These are phyloP conservation scores for Nomada ferruginata DNA, from an alignment of 2,888 invertebrate species.

Conservation along the genomic window DNA sequence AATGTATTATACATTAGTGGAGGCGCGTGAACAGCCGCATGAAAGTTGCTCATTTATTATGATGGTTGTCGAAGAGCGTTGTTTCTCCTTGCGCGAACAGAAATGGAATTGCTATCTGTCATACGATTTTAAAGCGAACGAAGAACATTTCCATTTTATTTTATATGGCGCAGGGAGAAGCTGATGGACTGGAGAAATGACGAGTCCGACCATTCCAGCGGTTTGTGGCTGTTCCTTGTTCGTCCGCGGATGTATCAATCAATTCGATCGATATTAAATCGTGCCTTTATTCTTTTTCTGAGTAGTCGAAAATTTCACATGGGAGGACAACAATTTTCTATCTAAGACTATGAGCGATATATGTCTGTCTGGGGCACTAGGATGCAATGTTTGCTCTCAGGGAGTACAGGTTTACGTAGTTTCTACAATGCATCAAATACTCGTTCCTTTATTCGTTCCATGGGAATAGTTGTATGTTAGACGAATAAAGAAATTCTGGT, in stretches of 20 bases:
- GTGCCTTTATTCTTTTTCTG: slow-evolving; percentile 18
- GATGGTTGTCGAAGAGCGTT: slow-evolving; percentile 16
- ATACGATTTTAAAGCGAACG: slow-evolving; percentile 44
- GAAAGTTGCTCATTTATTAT: slow-evolving; percentile 43
- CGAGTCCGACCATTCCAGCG: slow-evolving; percentile 72
- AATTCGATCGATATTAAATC: slow-evolving; percentile 12
- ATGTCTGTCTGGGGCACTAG: slow-evolving; percentile 62
- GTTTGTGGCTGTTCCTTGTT: slow-evolving; percentile 61
- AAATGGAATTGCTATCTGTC: slow-evolving; percentile 34
- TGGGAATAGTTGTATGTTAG: neutral
- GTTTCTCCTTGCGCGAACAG: slow-evolving; percentile 7
- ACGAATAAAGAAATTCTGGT: neutral
- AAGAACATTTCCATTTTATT: slow-evolving; percentile 27
- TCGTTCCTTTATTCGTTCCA: neutral
- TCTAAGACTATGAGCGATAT: slow-evolving; percentile 68
- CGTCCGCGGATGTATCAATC: neutral
- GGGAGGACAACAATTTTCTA: slow-evolving; percentile 63
- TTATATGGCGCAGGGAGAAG: slow-evolving; percentile 44
- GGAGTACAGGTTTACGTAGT: slow-evolving; percentile 60
- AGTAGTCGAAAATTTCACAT: slow-evolving; percentile 72
- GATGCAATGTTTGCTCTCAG: slow-evolving; percentile 66
- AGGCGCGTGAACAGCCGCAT: slow-evolving; percentile 15
- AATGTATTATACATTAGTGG: too few species aligned
- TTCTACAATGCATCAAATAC: neutral
- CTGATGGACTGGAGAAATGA: slow-evolving; percentile 78